A percentile compares a stretch with the other conserved stretches of the same genome.
These are phyloP conservation scores for Entomobrya proxima DNA, from an alignment of 2,888 invertebrate species.

Conservation along the genomic window DNA sequence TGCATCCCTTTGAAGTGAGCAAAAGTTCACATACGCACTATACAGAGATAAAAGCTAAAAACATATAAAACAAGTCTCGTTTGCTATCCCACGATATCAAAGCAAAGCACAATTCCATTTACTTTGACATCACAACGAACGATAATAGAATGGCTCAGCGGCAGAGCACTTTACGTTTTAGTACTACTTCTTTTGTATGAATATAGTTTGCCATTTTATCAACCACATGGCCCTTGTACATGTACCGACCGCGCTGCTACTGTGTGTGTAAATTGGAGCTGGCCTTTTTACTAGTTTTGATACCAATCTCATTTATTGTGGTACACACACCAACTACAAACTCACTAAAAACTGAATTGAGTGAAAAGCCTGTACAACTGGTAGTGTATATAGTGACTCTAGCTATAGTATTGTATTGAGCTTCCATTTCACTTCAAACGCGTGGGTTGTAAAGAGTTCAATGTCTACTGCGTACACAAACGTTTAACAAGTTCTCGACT, in stretches of 20 bases:
- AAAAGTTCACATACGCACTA: no score
- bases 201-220: slow-evolving; percentile 8
- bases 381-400: neutral
- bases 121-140: neutral
- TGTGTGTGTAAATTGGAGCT: neutral
- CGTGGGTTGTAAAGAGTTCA: neutral
- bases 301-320: slow-evolving; percentile 1
- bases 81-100: neutral
- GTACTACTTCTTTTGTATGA: neutral
- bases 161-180: no score
- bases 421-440: neutral
- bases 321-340: neutral
- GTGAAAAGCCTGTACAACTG: neutral
- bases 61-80: no score
- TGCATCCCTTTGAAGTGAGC: no score
- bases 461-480: neutral
- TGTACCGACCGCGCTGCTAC: neutral
- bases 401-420: neutral
- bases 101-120: neutral
- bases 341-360: neutral
- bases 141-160: neutral
- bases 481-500: no score
- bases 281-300: neutral
- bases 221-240: slow-evolving; percentile 10
- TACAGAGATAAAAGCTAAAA: no score